Base-by-base conservation (phyloP, 2,113 vertebrate genomes). In the Muntiacus reevesi region DNA sequence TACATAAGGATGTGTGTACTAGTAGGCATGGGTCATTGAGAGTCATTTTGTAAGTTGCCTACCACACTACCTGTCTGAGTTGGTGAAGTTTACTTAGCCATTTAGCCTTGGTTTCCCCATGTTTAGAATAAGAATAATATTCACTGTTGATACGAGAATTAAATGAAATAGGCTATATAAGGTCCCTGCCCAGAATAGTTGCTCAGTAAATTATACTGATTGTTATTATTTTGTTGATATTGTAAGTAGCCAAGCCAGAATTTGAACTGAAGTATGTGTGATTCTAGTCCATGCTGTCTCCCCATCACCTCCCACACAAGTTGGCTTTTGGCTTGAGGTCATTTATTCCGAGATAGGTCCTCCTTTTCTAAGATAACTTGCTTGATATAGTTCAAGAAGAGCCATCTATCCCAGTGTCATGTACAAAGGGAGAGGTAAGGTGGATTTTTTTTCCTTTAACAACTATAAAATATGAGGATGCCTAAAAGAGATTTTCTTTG, bases 391-490 rank as follows among this genome's bases (percentile, higher is more conserved):
- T 89, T 62, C 82, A 89, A 74, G 88, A 95, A 96, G 78, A 71
- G 60, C 85, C 67, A 47, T 95, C 60, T 96, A 52, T 91, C n/a
- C 83, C 92, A 71, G 30, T 79, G 59, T 93, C 50, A 90, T 76
- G 59, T 89, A 88, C 64, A 90, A 87, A 94, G 47, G 76, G 54
- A 87, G 36, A 96, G 67, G 36, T 76, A 95, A 97, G 67, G 93
- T 95, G 23, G 36, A 64, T 47, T 71, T 94, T 78, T 50, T 57
- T 43, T 47, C 15, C 23, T 76, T 81, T 83, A 96, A 83, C 79
- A 92, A 64, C 97, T 86, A 67, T 98, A 96, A 98, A 98, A 97
- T 97, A 96, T 40, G 82, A 98, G 64, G 79, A 95, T 84, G 33
- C 21, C 89, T 91, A 83, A 55, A 57, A 95, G 89, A 96, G 50